These are phyloP conservation scores for Dendrocincla fuliginosa DNA, from an alignment of 2,797 vertebrate genomes.

Conservation along the genomic window DNA sequence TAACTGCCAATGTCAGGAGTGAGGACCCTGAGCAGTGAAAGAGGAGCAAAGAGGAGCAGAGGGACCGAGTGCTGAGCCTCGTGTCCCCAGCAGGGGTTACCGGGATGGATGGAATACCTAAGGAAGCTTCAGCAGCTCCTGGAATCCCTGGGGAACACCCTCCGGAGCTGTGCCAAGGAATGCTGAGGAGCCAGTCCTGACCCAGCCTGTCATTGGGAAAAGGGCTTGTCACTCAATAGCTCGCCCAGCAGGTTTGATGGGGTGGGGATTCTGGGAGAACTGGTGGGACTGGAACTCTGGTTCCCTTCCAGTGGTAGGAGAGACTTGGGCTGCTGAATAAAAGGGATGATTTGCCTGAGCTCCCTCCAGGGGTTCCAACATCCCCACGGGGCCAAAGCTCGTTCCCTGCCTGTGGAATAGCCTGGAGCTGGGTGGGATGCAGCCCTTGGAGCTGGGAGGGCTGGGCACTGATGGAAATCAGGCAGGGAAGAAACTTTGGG, in stretches of 20 bases:
- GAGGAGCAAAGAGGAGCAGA: neutral
- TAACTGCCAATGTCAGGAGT: too few species aligned
- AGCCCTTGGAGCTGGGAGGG: neutral
- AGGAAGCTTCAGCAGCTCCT: neutral
- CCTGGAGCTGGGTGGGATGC: neutral
- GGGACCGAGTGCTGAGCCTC: fast-evolving
- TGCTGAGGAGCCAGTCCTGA: neutral
- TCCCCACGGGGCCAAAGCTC: neutral
- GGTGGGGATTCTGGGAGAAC: slow-evolving; percentile 17
- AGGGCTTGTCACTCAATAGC: neutral
- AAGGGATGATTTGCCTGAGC: slow-evolving; percentile 18
- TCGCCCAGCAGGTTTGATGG: neutral
- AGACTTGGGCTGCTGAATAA: neutral
- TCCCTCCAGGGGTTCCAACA: neutral
- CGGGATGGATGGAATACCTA: neutral
- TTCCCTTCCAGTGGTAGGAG: neutral
- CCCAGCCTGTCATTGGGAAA: neutral
- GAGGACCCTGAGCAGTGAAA: too few species aligned
- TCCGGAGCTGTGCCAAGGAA: neutral
- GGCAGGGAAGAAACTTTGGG: neutral
- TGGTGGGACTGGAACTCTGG: slow-evolving; percentile 23
- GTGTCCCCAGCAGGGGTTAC: neutral
- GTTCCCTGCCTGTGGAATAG: neutral
- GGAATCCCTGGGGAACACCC: neutral
- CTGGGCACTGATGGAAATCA: neutral